Base-by-base conservation (phyloP, 2,888 invertebrate species). In the Ligdia adustata region DNA sequence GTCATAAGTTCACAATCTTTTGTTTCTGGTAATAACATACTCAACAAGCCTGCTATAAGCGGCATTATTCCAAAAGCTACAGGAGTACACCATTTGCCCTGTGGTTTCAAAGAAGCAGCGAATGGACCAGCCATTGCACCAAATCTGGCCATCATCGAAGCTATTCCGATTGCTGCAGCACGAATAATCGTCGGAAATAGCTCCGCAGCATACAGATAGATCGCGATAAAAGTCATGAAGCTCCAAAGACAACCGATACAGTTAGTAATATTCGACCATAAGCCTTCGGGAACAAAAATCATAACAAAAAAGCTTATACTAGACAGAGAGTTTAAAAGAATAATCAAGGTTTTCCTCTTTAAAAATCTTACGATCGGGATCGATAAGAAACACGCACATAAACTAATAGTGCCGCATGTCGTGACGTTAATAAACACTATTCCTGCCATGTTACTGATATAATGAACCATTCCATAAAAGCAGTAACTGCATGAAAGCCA, bases 171-270 rank as follows among this genome's bases (percentile, higher is more conserved):
- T 0, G 96, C 97, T 37, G 95, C 93, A 69, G 96, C 97, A 4
- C 97, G 91, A 1, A 97, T 94, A 4, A 96, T 94, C 0, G 97
- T 98, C 0, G 97, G 97, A 72, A 96, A 97, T 57, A 97, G 85
- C 82, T 98, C 97, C 0, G 95, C 94, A 6, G 94, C 94, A 79
- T 95, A 97, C 16, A 97, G 91, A 73, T 97, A 97, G 4, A 94
- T 92, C 2, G 95, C 94, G 2, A 96, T 93, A 70, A 97, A 97
- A 3, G 94, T 92, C 13, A 95, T 91, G 0, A 95, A 95, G 64
- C 95, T 93, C 6, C 95, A 95, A 42, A 96, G 92, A 62, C 96
- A 94, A 2, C 95, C 95, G 18, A 93, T 62, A 52, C 94, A 93
- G 12, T 95, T 94, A 28, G 96, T 85, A 9, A 91, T 75, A 1